Evolutionary conservation across 2,113 vertebrate genomes (phyloP).

Genomic region (Passerina amoena): DNA sequence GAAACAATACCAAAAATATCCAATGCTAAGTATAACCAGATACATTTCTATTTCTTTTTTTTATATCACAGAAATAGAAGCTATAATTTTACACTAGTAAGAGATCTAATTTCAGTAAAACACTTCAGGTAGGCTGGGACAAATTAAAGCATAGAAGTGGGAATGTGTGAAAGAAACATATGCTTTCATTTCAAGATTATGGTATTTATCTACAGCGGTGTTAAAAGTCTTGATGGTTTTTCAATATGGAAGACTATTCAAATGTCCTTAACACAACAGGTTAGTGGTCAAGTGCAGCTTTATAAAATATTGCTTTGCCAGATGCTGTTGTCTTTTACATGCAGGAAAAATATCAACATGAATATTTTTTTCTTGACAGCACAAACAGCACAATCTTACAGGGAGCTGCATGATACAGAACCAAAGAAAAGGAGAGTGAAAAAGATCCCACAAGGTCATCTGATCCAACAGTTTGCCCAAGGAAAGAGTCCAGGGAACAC

Average conservation of each 20-base stretch:
- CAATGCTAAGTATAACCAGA: not conserved
- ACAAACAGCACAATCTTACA: not conserved
- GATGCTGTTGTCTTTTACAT: not conserved
- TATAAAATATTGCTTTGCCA: not conserved
- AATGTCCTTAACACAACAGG: not conserved
- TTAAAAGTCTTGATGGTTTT: not conserved
- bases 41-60: constrained; percentile 7
- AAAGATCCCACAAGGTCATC: not conserved
- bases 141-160: constrained; percentile 42
- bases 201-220: not conserved
- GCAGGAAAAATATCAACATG: not conserved
- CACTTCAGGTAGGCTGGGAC: constrained; percentile 40
- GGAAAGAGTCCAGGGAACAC: not conserved
- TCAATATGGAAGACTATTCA: not conserved
- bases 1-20: constrained; percentile 36
- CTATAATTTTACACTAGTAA: constrained; percentile 50
- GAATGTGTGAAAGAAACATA: constrained; percentile 51
- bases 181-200: constrained; percentile 15
- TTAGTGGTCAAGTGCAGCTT: not conserved
- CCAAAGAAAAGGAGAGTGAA: not conserved
- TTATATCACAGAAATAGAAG: constrained; percentile 9
- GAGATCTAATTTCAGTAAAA: constrained; percentile 36
- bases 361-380: not conserved
- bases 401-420: not conserved
- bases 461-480: not conserved